Conservation (phyloP, 2,113 vertebrate species). For the Anguilla japonica region DNA sequence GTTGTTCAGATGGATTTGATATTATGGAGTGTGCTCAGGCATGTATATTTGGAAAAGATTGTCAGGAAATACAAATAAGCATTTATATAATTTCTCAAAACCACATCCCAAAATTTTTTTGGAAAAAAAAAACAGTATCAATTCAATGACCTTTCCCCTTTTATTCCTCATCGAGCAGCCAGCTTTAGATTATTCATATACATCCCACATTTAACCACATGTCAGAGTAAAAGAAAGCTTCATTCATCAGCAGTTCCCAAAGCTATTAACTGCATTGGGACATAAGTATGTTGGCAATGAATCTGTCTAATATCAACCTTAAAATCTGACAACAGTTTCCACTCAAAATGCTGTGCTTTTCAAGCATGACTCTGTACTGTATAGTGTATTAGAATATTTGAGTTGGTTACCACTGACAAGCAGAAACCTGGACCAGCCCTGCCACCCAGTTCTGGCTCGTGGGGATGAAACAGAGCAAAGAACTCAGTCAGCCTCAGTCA, state of each 20-base stretch:
- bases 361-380: neutral
- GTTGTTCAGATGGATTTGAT: neutral
- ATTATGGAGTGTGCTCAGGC: neutral
- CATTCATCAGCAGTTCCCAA: slow-evolving; percentile 8
- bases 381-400: neutral
- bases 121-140: too few species aligned
- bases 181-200: slow-evolving; percentile 2
- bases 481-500: too few species aligned
- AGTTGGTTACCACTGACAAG: neutral
- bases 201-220: neutral
- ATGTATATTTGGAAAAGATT: neutral
- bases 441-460: neutral
- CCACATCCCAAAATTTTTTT: neutral
- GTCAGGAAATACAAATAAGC: neutral
- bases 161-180: neutral
- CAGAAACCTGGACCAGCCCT: neutral
- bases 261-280: neutral
- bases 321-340: slow-evolving; percentile 21
- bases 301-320: slow-evolving; percentile 12
- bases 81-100: slow-evolving; percentile 8
- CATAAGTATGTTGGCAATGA: neutral
- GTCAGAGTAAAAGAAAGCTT: neutral
- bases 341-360: neutral
- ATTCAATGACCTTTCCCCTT: neutral
- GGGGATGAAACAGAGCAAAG: neutral